Conservation (phyloP, 2,113 vertebrate species). For the Marcusenius ussheri region DNA sequence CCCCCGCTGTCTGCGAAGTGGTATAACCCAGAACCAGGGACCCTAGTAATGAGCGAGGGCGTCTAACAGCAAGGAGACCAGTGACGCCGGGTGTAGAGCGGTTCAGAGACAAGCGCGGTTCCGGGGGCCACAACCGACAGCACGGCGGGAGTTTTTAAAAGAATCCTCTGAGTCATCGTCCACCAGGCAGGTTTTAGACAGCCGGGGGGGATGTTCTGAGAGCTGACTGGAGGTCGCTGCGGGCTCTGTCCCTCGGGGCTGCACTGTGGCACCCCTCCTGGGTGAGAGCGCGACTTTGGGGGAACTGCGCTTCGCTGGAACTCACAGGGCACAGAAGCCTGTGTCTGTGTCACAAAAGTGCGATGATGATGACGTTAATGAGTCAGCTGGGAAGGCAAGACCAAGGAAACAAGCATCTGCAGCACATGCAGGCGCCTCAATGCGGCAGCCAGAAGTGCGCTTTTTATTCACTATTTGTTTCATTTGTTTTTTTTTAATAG, state of each 20-base stretch:
- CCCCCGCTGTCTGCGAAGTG: neutral
- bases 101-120: neutral
- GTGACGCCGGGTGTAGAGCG: neutral
- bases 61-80: neutral
- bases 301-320: neutral
- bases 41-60: neutral
- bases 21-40: neutral
- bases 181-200: neutral
- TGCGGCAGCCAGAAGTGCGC: neutral
- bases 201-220: neutral
- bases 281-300: neutral
- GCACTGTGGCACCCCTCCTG: neutral
- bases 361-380: neutral
- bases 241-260: neutral
- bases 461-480: neutral
- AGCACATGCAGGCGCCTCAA: neutral
- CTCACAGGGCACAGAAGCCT: neutral
- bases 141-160: slow-evolving; percentile 29
- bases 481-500: neutral
- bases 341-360: neutral
- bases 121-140: neutral
- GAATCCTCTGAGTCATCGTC: slow-evolving; percentile 34
- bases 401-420: neutral
- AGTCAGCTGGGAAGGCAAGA: neutral
- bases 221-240: neutral